Evolutionary conservation across 1,140 invertebrate genomes (phyloP).

Genomic region (Ptiloglossa arizonensis): DNA sequence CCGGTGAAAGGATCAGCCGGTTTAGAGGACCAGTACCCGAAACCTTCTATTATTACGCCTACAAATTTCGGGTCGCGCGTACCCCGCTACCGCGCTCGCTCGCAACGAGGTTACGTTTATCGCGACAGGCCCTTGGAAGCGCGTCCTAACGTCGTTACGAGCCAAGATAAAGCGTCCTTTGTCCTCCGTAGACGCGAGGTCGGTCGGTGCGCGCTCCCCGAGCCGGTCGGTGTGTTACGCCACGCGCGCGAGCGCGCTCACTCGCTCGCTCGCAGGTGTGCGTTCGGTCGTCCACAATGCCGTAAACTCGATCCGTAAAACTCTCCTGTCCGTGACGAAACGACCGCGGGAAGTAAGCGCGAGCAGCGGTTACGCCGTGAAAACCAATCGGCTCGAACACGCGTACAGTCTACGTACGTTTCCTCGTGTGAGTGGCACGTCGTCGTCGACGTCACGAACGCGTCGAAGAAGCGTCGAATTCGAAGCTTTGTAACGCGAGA

Average conservation of each 20-base stretch:
- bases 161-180: constrained; percentile 59
- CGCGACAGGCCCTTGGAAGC: constrained; percentile 2
- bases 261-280: no score
- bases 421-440: no score
- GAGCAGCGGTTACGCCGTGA: constrained; percentile 35
- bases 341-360: constrained; percentile 39
- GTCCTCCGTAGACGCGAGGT: constrained; percentile 17
- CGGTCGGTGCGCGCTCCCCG: background rate
- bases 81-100: no score
- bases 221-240: constrained; percentile 11
- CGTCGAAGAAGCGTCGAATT: constrained; percentile 16
- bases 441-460: background rate
- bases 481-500: background rate
- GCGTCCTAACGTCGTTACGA: constrained; percentile 32
- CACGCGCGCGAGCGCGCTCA: no score
- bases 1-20: no score
- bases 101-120: constrained; percentile 31
- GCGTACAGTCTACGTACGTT: constrained; percentile 16
- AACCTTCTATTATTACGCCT: background rate
- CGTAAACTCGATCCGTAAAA: constrained; percentile 61
- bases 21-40: no score
- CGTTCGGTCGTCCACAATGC: constrained; percentile 25
- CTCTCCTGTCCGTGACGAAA: constrained; percentile 62
- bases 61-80: constrained; percentile 18
- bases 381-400: constrained; percentile 35